phyloP scores from a whole-genome alignment of 2,888 invertebrate genomes.

The Erannis defoliaria region DNA sequence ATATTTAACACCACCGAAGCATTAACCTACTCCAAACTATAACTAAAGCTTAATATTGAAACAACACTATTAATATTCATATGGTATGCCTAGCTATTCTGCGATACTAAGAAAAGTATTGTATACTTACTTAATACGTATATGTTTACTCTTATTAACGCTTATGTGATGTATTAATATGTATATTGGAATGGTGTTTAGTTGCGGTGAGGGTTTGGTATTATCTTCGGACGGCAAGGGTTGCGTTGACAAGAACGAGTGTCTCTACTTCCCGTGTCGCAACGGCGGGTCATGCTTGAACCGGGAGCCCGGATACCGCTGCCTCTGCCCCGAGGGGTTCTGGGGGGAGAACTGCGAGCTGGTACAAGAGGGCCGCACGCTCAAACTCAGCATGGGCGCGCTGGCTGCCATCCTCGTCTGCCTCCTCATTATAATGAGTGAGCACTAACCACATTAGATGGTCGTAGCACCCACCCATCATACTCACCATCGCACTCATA shows the following conservation, averaged over 20 bases:
- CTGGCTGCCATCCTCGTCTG: slow-evolving; percentile 99
- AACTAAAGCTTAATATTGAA: slow-evolving; percentile 31
- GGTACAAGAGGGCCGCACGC: slow-evolving; percentile 96
- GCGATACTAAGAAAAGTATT: slow-evolving; percentile 24
- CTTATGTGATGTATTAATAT: slow-evolving; percentile 48
- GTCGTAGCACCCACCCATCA: slow-evolving; percentile 37
- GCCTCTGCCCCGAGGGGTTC: slow-evolving; percentile 96
- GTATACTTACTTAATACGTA: slow-evolving; percentile 21
- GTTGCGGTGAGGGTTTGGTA: slow-evolving; percentile 97
- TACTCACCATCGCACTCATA: slow-evolving; percentile 43
- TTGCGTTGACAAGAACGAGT: slow-evolving; percentile 98
- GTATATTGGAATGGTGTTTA: slow-evolving; percentile 81
- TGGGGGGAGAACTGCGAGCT: slow-evolving; percentile 98
- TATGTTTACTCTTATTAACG: slow-evolving; percentile 29
- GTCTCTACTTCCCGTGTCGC: slow-evolving; percentile 96
- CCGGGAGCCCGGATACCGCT: slow-evolving; percentile 95
- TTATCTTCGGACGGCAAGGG: slow-evolving; percentile 96
- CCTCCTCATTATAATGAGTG: slow-evolving; percentile 98
- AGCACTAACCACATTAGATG: slow-evolving; percentile 80
- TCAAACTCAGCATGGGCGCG: slow-evolving; percentile 98
- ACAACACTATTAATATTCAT: slow-evolving; percentile 30
- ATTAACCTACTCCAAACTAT: slow-evolving; percentile 25
- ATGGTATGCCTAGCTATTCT: slow-evolving; percentile 5
- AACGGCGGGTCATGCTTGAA: slow-evolving; percentile 97
- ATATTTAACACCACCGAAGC: slow-evolving; percentile 9